phyloP scores from a whole-genome alignment of 2,797 vertebrate species.

The Pangasius krempfi region DNA sequence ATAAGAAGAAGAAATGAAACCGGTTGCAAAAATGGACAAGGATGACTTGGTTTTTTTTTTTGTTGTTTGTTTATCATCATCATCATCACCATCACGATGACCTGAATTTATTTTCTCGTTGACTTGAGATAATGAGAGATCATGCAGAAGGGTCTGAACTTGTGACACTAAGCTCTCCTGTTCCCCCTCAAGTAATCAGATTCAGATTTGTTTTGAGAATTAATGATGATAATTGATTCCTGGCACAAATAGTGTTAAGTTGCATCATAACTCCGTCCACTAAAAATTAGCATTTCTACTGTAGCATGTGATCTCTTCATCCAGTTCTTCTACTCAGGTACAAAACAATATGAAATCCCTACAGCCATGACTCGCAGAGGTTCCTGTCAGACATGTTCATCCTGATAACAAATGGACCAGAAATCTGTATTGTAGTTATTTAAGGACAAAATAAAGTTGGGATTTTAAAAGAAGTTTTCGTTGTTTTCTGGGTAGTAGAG shows the following conservation, averaged over 20 bases:
- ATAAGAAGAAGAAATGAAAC: slow-evolving; percentile 92
- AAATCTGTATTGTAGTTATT: background rate
- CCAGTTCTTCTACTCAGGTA: background rate
- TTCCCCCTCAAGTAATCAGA: background rate
- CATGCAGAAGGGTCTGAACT: background rate
- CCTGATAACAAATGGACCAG: background rate
- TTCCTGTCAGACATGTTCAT: background rate
- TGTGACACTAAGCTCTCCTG: too few species aligned
- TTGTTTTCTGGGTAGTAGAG: background rate
- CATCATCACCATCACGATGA: background rate
- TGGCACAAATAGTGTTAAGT: too few species aligned
- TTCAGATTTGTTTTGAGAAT: background rate
- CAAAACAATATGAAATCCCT: background rate
- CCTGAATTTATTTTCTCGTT: background rate
- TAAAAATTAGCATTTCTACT: background rate
- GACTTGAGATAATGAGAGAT: background rate
- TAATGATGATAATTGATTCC: background rate
- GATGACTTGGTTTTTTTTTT: background rate
- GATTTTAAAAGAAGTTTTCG: background rate
- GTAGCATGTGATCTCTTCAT: background rate
- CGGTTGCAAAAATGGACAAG: background rate
- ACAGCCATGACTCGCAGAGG: background rate
- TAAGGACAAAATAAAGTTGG: background rate
- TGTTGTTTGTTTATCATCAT: background rate
- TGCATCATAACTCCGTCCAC: background rate